These are phyloP conservation scores for Sigmodon hispidus DNA, from an alignment of 2,113 vertebrate species.

Conservation along the genomic window DNA sequence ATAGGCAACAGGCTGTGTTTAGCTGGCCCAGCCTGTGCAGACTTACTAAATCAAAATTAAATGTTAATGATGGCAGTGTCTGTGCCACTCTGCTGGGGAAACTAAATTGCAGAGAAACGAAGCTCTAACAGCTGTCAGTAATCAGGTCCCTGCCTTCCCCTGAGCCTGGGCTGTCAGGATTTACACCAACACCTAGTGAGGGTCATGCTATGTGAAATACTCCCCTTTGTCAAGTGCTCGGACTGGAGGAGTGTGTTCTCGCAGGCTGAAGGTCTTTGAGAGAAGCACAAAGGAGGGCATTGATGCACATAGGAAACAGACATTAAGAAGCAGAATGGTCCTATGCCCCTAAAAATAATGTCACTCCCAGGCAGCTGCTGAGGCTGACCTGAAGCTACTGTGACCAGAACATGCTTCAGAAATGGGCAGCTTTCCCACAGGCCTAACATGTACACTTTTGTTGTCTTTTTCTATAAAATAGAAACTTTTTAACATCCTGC, in stretches of 20 bases:
- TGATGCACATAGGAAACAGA: background rate
- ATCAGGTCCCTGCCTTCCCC: slow-evolving; percentile 37
- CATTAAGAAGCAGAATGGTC: background rate
- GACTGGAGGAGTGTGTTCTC: background rate
- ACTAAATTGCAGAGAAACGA: background rate
- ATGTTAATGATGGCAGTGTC: slow-evolving; percentile 33
- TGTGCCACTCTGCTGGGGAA: slow-evolving; percentile 38
- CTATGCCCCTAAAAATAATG: background rate
- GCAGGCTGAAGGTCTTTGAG: background rate
- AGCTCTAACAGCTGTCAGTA: slow-evolving; percentile 58
- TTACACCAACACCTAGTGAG: background rate
- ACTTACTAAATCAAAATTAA: slow-evolving; percentile 51
- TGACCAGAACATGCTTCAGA: rapidly evolving
- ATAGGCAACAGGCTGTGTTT: slow-evolving; percentile 1
- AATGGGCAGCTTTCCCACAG: background rate
- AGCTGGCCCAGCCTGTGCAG: background rate
- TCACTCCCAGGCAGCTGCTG: background rate
- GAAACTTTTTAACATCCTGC: background rate
- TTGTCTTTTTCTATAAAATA: background rate
- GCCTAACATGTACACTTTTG: background rate
- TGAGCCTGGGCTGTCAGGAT: background rate
- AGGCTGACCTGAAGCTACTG: background rate
- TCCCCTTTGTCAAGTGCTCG: background rate
- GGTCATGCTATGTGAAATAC: background rate
- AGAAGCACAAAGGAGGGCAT: background rate